Base-by-base conservation (phyloP, 92 coral and sea anemone species). In the Desmophyllum pertusum region DNA sequence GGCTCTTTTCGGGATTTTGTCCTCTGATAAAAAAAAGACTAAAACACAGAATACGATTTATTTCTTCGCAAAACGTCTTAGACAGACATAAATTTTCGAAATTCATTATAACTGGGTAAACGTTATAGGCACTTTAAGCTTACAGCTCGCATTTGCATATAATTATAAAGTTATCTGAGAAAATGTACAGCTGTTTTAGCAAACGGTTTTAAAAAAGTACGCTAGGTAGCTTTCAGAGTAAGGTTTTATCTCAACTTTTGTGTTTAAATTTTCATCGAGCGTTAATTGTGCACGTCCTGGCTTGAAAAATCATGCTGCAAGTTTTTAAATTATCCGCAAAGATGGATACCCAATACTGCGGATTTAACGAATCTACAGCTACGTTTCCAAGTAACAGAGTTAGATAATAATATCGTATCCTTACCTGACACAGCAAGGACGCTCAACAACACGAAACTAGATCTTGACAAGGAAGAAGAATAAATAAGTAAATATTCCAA, bases 341-440 rank as follows among this genome's bases (percentile, higher is more conserved):
- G 55, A 21, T 50, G 55, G 55, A 50, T 13, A 13, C 18, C 3
- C 55, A 29, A 21, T 31, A 25, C 10, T 15, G 13, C 67, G 67
- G 35, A 62, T 62, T 62, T 36, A 67, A 19, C n/a, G 25, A 67
- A 64, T 33, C 18, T 67, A 36, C 73, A 33, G 40, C 7, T 1
- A 11, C 5, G 5, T 23, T 70, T 10, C 75, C 6, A 27, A 45
- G 27, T 29, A 15, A 48, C 39, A 15, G 40, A 74, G 37, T 37
- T 51, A 19, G n/a, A 75, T 19, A 23, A 14, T 23, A 17, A 39
- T 9, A 17, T 18, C 31, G 73, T 36, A 33, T 11, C 9, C 79
- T 75, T 21, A 75, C 79, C 79, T 50, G 30, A 17, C 17, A 50
- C 42, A 52, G 52, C 40, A 21, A 51, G 65, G 66, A 75, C 8